phyloP scores from a whole-genome alignment of 2,797 vertebrate genomes.

The Chromis chromis region DNA sequence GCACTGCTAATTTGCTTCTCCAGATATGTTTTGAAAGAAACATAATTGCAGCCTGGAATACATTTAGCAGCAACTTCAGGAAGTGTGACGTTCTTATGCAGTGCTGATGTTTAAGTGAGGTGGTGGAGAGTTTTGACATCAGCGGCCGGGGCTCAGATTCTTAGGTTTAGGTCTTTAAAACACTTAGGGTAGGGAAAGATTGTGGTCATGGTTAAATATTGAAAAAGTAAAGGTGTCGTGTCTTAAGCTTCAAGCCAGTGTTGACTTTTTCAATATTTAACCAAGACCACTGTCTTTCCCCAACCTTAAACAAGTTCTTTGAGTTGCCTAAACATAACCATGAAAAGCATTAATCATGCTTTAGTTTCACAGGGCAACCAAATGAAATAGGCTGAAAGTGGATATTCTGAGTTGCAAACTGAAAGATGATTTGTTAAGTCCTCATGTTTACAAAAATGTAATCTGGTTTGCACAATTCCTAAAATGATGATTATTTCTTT shows the following conservation, averaged over 20 bases:
- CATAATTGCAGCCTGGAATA: not conserved
- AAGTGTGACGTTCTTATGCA: not conserved
- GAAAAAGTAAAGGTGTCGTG: not conserved
- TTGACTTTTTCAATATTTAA: not conserved
- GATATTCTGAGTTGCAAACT: not conserved
- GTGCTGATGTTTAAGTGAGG: not conserved
- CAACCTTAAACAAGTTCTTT: not conserved
- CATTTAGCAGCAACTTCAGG: not conserved
- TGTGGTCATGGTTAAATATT: not conserved
- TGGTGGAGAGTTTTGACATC: not conserved
- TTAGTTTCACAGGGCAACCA: not conserved
- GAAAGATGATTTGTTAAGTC: not conserved
- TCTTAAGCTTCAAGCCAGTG: not conserved
- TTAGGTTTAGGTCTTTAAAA: not conserved
- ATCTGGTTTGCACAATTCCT: too few relatives aligned
- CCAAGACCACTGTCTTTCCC: not conserved
- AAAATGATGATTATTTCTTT: too few relatives aligned
- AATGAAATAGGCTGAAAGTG: not conserved
- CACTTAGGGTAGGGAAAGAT: not conserved
- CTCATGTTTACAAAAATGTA: too few relatives aligned
- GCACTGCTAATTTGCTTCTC: not conserved
- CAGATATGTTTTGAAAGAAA: conserved; percentile 7
- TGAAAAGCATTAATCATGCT: not conserved
- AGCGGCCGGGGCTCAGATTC: too few relatives aligned
- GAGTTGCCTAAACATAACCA: not conserved